Percentiles rank a stretch among this genome's conserved stretches.
Evolutionary conservation across 2,113 vertebrate genomes (phyloP).

Genomic region (Lophotis ruficrista): DNA sequence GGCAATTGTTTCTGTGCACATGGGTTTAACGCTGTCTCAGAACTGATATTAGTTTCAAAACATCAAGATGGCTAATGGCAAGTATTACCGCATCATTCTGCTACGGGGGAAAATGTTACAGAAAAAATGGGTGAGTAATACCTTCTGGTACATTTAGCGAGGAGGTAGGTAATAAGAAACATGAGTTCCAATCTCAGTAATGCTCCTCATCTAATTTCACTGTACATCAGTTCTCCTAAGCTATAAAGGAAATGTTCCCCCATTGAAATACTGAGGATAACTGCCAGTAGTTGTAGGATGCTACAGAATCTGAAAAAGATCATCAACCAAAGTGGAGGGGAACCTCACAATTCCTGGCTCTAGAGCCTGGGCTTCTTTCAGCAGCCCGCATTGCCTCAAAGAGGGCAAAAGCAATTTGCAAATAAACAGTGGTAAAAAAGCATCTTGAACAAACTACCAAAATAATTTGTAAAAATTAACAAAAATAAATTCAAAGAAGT

Average conservation of each 20-base stretch:
- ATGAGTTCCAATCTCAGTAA: background rate
- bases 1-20: background rate
- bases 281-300: background rate
- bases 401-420: background rate
- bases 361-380: background rate
- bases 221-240: background rate
- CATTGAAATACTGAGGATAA: background rate
- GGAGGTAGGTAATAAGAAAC: background rate
- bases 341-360: background rate
- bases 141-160: background rate
- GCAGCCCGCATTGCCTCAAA: background rate
- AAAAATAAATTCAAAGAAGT: background rate
- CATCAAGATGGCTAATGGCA: background rate
- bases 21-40: background rate
- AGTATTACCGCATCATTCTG: background rate
- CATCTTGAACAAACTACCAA: background rate
- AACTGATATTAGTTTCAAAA: background rate
- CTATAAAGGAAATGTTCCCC: background rate
- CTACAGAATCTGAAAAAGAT: background rate
- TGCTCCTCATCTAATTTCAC: background rate
- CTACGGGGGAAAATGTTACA: background rate
- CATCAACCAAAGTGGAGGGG: rapidly evolving
- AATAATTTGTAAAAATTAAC: background rate
- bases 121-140: background rate
- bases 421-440: background rate